A percentile compares a stretch with the other conserved stretches of the same genome.
These are phyloP conservation scores for Stictocephala bisonia DNA, from an alignment of 2,888 invertebrate species.

Conservation along the genomic window DNA sequence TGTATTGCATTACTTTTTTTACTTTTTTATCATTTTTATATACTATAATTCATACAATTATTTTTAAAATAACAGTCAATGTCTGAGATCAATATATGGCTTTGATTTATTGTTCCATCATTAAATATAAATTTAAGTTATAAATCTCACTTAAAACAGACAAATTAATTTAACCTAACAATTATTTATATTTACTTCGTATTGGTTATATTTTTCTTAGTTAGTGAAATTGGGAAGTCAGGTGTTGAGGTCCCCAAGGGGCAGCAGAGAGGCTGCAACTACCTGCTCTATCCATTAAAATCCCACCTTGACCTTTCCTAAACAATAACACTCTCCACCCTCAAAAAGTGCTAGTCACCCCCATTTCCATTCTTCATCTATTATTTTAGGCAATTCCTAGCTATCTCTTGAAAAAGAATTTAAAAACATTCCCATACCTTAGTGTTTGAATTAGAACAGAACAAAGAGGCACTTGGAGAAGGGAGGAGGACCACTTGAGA, in stretches of 20 bases:
- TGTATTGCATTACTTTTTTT: too few relatives aligned
- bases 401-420: constrained; percentile 24
- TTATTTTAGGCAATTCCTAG: constrained; percentile 42
- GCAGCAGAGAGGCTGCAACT: constrained; percentile 26
- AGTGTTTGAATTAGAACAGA: constrained; percentile 40
- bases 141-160: too few relatives aligned
- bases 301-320: constrained; percentile 47
- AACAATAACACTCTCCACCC: constrained; percentile 45
- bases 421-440: constrained; percentile 45
- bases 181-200: too few relatives aligned
- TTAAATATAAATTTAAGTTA: too few relatives aligned
- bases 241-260: background rate
- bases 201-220: too few relatives aligned
- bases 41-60: too few relatives aligned
- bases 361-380: constrained; percentile 42
- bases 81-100: too few relatives aligned
- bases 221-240: too few relatives aligned
- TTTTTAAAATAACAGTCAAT: too few relatives aligned
- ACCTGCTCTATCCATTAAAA: constrained; percentile 42
- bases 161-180: too few relatives aligned
- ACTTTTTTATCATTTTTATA: too few relatives aligned
- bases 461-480: constrained; percentile 27
- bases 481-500: constrained; percentile 46
- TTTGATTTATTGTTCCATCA: too few relatives aligned
- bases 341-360: constrained; percentile 40